Evolutionary conservation across 1,140 invertebrate genomes (phyloP).

Genomic region (Drosophila obscura): DNA sequence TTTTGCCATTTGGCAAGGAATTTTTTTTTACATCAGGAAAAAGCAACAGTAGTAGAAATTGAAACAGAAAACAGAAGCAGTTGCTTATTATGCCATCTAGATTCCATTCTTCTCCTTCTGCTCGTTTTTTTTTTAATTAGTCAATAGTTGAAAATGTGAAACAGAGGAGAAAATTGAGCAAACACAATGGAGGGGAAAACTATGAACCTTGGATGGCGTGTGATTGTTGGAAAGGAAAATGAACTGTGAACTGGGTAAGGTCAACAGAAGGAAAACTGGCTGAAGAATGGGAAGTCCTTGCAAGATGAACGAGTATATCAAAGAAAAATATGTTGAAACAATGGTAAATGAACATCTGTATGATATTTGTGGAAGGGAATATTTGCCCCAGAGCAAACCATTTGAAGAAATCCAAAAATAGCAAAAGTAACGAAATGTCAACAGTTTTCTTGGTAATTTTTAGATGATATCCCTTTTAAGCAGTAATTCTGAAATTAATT

Average conservation of each 20-base stretch:
- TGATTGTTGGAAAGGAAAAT: constrained; percentile 43
- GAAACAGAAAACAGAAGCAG: constrained; percentile 42
- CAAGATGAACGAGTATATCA: too few species aligned
- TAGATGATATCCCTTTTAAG: too few species aligned
- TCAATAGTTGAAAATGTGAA: constrained; percentile 64
- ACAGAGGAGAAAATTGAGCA: constrained; percentile 27
- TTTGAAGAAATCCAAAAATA: too few species aligned
- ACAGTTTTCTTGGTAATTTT: too few species aligned
- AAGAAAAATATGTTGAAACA: too few species aligned
- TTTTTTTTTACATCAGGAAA: constrained; percentile 34
- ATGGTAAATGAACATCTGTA: too few species aligned
- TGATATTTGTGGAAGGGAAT: too few species aligned
- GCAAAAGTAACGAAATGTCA: too few species aligned
- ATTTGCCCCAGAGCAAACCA: too few species aligned
- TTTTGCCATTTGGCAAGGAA: constrained; percentile 36
- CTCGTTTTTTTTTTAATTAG: constrained; percentile 73
- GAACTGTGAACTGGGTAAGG: constrained; percentile 59
- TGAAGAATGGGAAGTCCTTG: constrained; percentile 8
- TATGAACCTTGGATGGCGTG: constrained; percentile 5
- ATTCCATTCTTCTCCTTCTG: constrained; percentile 37
- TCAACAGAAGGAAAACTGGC: constrained; percentile 22
- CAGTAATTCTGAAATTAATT: too few species aligned
- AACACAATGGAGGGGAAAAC: constrained; percentile 37
- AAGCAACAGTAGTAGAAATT: constrained; percentile 17
- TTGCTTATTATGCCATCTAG: constrained; percentile 78